phyloP scores from a whole-genome alignment of 2,113 vertebrate genomes.

The Sakesphorus luctuosus region DNA sequence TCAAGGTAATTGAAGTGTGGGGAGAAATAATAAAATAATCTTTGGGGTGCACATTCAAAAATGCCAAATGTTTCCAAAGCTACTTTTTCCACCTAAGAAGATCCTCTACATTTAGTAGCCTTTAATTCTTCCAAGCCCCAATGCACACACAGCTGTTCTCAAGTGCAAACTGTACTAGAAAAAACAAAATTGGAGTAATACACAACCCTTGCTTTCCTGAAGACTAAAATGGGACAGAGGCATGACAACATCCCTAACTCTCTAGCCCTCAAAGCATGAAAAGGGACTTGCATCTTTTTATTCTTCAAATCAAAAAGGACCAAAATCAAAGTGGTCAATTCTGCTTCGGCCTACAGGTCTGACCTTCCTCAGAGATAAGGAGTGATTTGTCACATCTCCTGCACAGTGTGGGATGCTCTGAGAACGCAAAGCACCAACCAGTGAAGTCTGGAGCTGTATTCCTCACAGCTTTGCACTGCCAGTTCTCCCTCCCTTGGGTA shows the following conservation, averaged over 20 bases:
- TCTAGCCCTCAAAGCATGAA: neutral
- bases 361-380: neutral
- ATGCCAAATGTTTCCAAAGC: neutral
- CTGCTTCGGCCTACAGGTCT: neutral
- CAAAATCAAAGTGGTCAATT: constrained; percentile 52
- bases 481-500: neutral
- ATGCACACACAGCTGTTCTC: neutral
- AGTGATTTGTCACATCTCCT: neutral
- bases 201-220: neutral
- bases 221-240: neutral
- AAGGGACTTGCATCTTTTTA: constrained; percentile 4
- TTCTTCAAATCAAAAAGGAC: constrained; percentile 33
- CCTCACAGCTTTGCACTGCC: neutral
- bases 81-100: neutral
- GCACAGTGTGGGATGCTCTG: neutral
- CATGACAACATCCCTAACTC: constrained; percentile 13
- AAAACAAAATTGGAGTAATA: neutral
- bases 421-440: neutral
- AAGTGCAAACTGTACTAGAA: neutral
- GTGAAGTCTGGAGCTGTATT: neutral
- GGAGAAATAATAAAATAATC: neutral
- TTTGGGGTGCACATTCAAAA: neutral
- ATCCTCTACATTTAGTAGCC: neutral
- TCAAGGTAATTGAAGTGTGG: neutral
- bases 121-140: neutral